Evolutionary conservation across 2,888 invertebrate species (phyloP), one percentile per base, ranked within the genome.

Genomic region (Tenodera sinensis): DNA sequence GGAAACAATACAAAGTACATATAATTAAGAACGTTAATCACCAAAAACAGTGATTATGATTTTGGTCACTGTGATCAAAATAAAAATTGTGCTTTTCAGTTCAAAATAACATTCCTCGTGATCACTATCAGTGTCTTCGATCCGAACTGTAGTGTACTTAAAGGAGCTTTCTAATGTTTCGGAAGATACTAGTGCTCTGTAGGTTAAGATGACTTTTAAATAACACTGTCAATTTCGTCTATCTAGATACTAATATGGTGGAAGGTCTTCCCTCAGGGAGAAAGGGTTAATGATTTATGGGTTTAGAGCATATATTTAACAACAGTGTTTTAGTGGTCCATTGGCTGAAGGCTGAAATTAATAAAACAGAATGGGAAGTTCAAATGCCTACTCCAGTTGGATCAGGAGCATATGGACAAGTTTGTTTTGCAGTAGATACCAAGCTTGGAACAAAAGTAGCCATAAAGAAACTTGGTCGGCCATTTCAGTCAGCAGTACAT

Each of bases 341-440:
- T 71, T 71, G 25, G n/a, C n/a, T 71, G 20, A 97, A 96, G 93
- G 95, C 98, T 89, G 99, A 99, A 94, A 97, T 99, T 92, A 99
- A 99, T 94, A 97, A 97, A 94, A 99, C 99, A 90, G 97, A 98
- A 95, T 99, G 99, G 99, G 98, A 98, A 94, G 97, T 99, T 91
- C 97, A 97, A 93, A 96, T 96, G 94, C 95, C 99, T 91, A 97
- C 96, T 93, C 97, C 98, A 91, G 98, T 99, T 90, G 99, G 99
- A 90, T 98, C 98, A 91, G 99, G 99, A 91, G 99, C 99, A 92
- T 99, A 99, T 94, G 99, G 99, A 91, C 98, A 99, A 96, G 99
- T 99, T 93, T 98, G 98, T 93, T 98, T 98, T 83, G 96, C 98
- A 81, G 94, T 96, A 91, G 98, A 98, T 92, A 96, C 95, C 83